Conservation (phyloP, 2,888 invertebrate species). For the Harpagoxenus sublaevis region DNA sequence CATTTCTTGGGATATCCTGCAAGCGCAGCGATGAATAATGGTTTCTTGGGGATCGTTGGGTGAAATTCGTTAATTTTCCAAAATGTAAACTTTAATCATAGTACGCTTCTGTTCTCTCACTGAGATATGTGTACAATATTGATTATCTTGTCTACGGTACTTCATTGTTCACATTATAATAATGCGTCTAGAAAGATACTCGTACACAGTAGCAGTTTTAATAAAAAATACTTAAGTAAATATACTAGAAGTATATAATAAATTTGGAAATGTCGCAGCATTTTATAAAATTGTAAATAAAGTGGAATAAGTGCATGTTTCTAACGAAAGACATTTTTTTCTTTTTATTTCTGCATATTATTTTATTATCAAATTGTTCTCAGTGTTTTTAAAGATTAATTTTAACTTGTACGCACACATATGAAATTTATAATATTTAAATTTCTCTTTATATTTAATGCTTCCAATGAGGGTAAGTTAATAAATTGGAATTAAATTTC, state of each 20-base stretch:
- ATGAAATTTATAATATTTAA: background rate
- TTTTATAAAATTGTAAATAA: background rate
- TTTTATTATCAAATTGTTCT: background rate
- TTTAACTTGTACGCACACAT: background rate
- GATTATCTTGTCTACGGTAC: background rate
- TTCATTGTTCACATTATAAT: background rate
- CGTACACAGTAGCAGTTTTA: background rate
- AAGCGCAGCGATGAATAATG: constrained; percentile 18
- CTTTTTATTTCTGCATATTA: background rate
- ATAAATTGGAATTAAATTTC: background rate
- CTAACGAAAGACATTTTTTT: background rate
- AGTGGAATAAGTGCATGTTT: background rate
- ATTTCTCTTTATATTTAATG: background rate
- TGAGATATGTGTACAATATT: background rate
- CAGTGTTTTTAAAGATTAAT: background rate
- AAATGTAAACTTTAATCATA: constrained; percentile 23
- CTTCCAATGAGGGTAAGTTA: too few species aligned
- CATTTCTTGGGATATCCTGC: constrained; percentile 7
- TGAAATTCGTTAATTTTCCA: constrained; percentile 30
- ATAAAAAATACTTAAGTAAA: background rate
- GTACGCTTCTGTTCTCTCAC: background rate
- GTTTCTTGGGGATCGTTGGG: constrained; percentile 33
- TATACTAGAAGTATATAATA: background rate
- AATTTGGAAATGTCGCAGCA: background rate
- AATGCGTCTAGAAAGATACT: background rate